Evolutionary conservation across 2,113 vertebrate species (phyloP), one percentile per base, ranked within the genome.

Genomic region (Theristicus caerulescens): DNA sequence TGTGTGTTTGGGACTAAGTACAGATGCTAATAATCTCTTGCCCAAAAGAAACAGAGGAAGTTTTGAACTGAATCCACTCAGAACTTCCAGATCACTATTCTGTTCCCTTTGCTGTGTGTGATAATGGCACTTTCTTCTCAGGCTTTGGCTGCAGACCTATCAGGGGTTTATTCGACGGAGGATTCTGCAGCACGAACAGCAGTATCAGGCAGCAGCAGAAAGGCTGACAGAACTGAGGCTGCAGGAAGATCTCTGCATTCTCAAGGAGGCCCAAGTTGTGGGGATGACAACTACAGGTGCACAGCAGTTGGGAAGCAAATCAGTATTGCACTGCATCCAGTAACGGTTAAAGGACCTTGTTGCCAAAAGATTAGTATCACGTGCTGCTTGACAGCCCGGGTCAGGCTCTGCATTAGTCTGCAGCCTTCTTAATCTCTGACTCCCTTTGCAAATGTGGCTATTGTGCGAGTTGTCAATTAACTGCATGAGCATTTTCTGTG

Each of bases 271-370:
- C 64, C 97, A 78, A 93, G 97, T 99, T n/a, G 98, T 99, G 42
- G 99, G 99, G 61, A 99, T 99, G 99, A 99, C 99, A 31, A 99
- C 99, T 91, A 99, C 99, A 86, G 98, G 98, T 98, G 46, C 85
- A 88, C 40, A 64, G 80, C 64, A 57, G 49, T 5, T 72, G 47
- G 79, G 67, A 86, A 66, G 24, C 52, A 74, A 52, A 79, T 44
- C 22, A 81, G 17, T 74, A 66, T 54, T 85, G 40, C 54, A 24
- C 71, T 94, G 54, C 29, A 73, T 95, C 38, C 24, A 76, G 38
- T 52, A 40, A 42, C 38, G 29, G 64, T 86, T 84, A 62, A 81
- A 77, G 4, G 67, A 62, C 5, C 9, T 66, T 62, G 38, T 34
- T 88, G 31, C 55, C 55, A 46, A 51, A 86, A 34, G 36, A 81